Conservation (phyloP, 2,797 vertebrate species). For the Scolopax rusticola region DNA sequence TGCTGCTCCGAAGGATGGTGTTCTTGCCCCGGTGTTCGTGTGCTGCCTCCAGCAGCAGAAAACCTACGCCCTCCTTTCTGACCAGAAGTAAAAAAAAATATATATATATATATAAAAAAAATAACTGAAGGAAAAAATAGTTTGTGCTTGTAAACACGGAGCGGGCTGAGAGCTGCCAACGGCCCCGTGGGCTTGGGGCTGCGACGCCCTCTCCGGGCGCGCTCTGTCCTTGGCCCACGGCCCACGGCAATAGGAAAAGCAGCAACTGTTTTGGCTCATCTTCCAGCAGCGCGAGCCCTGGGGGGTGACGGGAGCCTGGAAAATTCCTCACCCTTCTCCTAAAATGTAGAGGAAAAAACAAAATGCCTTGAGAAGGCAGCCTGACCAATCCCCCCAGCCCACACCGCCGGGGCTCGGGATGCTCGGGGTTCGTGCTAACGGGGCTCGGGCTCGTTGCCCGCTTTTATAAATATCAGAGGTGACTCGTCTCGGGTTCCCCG, state of each 20-base stretch:
- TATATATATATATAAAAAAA: not conserved
- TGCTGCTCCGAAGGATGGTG: not conserved
- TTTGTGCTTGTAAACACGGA: not conserved
- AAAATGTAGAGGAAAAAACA: not conserved
- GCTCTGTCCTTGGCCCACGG: not conserved
- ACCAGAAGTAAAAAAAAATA: not conserved
- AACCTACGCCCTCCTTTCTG: not conserved
- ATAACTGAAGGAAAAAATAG: not conserved
- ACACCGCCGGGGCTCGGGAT: not conserved
- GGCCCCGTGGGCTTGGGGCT: not conserved
- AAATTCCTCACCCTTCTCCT: conserved; percentile 34
- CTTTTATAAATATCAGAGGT: conserved; percentile 81
- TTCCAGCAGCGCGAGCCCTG: not conserved
- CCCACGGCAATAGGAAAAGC: not conserved
- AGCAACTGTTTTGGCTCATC: conserved; percentile 53
- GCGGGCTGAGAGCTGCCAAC: not conserved
- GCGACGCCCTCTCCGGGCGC: conserved; percentile 1
- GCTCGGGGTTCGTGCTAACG: not conserved
- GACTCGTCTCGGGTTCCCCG: conserved; percentile 73
- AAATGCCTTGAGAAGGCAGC: not conserved
- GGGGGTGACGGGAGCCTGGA: not conserved
- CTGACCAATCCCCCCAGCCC: not conserved
- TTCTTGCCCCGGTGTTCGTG: too few relatives aligned
- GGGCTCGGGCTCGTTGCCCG: not conserved
- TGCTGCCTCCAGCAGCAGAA: not conserved